Evolutionary conservation across 2,888 invertebrate species (phyloP).

Genomic region (Clanis bilineata): DNA sequence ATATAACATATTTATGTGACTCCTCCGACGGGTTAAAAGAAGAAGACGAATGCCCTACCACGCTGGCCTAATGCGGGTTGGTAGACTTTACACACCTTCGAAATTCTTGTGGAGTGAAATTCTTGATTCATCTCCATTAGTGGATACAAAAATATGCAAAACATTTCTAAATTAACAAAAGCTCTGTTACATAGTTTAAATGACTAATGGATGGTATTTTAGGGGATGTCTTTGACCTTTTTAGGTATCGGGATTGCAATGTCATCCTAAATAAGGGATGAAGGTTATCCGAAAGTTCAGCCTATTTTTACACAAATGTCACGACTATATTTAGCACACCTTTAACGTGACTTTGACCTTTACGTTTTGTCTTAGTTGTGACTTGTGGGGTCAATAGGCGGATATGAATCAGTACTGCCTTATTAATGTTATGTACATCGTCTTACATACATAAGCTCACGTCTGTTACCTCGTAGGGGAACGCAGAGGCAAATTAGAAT

Average conservation of each 20-base stretch:
- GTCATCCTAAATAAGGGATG: constrained; percentile 26
- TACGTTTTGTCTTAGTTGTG: constrained; percentile 39
- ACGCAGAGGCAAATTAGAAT: no score
- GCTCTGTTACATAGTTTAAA: neutral
- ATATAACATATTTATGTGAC: no score
- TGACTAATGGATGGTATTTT: neutral
- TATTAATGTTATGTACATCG: neutral
- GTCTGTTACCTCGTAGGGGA: no score
- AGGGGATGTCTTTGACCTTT: neutral
- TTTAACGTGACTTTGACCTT: constrained; percentile 52
- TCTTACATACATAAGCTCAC: no score
- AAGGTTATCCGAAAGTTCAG: constrained; percentile 44
- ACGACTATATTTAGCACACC: constrained; percentile 45
- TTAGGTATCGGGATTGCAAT: constrained; percentile 5
- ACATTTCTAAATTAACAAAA: neutral
- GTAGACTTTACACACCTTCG: no score
- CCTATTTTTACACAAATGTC: constrained; percentile 53
- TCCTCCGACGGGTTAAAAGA: no score
- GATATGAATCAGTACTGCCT: neutral
- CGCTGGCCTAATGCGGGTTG: no score
- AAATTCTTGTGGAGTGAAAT: no score
- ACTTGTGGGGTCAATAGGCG: constrained; percentile 25
- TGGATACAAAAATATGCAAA: neutral
- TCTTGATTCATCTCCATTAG: no score
- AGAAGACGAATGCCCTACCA: no score